phyloP scores from a whole-genome alignment of 2,888 invertebrate species.

The Epistrophe eligans region DNA sequence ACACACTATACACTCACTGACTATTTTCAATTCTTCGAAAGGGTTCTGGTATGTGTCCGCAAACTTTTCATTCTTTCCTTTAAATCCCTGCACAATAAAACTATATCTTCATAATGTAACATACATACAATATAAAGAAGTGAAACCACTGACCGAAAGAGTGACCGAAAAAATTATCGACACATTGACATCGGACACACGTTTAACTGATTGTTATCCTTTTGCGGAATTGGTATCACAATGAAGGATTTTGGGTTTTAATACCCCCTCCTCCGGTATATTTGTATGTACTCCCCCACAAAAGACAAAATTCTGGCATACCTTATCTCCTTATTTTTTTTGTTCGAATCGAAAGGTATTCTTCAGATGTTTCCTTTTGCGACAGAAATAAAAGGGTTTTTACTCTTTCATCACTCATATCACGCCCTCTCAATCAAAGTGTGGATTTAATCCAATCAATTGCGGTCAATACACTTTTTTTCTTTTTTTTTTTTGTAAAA shows the following conservation, averaged over 20 bases:
- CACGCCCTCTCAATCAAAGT: slow-evolving; percentile 57
- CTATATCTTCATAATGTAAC: neutral
- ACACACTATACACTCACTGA: slow-evolving; percentile 46
- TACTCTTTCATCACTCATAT: slow-evolving; percentile 56
- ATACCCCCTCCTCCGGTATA: neutral
- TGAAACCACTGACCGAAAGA: slow-evolving; percentile 75
- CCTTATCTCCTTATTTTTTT: slow-evolving; percentile 48
- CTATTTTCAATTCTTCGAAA: slow-evolving; percentile 11
- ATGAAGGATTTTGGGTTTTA: slow-evolving; percentile 54
- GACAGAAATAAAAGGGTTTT: slow-evolving; percentile 41
- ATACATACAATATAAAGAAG: slow-evolving; percentile 28
- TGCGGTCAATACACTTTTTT: slow-evolving; percentile 68
- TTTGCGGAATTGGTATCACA: slow-evolving; percentile 45
- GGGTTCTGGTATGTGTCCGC: slow-evolving; percentile 11
- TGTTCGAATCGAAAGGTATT: slow-evolving; percentile 54
- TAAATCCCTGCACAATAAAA: slow-evolving; percentile 67
- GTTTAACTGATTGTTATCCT: slow-evolving; percentile 74
- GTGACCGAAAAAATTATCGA: slow-evolving; percentile 73
- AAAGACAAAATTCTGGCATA: neutral
- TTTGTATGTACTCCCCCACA: no score
- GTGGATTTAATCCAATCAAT: slow-evolving; percentile 71
- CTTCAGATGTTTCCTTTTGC: slow-evolving; percentile 65
- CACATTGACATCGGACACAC: slow-evolving; percentile 75
- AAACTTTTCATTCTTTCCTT: slow-evolving; percentile 18
- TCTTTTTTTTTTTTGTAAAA: slow-evolving; percentile 21